Conservation (phyloP, 2,888 invertebrate species). For the Clivina fossor region DNA sequence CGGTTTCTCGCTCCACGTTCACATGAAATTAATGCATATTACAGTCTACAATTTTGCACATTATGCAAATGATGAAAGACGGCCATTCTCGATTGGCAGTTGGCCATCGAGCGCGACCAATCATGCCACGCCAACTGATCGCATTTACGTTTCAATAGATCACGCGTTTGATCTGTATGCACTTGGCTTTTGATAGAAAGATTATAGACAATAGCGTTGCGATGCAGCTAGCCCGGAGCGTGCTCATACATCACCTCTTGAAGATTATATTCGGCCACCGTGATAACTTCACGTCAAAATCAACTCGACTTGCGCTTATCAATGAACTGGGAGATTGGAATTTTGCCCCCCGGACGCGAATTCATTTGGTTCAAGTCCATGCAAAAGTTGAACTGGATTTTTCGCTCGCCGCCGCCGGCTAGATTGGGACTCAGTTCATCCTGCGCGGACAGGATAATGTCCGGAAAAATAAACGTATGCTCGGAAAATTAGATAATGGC, state of each 20-base stretch:
- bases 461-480: constrained; percentile 19
- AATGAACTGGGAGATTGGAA: constrained; percentile 13
- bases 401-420: constrained; percentile 2
- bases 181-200: constrained; percentile 50
- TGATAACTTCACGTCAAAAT: neutral
- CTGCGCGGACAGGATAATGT: constrained; percentile 28
- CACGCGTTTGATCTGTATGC: constrained; percentile 46
- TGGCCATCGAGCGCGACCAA: constrained; percentile 12
- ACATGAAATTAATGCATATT: constrained; percentile 30
- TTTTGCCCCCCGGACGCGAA: constrained; percentile 21
- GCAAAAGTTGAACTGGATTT: constrained; percentile 21
- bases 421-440: constrained; percentile 6
- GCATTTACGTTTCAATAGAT: constrained; percentile 46
- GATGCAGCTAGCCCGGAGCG: constrained; percentile 14
- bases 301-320: neutral
- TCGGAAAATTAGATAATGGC: constrained; percentile 13
- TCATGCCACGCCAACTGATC: neutral
- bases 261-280: constrained; percentile 9
- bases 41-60: constrained; percentile 30
- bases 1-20: too few species aligned
- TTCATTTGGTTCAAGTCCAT: constrained; percentile 27
- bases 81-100: constrained; percentile 27
- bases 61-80: constrained; percentile 27
- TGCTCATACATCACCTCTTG: constrained; percentile 20
- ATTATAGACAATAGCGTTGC: constrained; percentile 42